Percentiles rank a stretch among this genome's conserved stretches.
Evolutionary conservation across 2,888 invertebrate genomes (phyloP).

Genomic region (Spilosoma lubricipeda): DNA sequence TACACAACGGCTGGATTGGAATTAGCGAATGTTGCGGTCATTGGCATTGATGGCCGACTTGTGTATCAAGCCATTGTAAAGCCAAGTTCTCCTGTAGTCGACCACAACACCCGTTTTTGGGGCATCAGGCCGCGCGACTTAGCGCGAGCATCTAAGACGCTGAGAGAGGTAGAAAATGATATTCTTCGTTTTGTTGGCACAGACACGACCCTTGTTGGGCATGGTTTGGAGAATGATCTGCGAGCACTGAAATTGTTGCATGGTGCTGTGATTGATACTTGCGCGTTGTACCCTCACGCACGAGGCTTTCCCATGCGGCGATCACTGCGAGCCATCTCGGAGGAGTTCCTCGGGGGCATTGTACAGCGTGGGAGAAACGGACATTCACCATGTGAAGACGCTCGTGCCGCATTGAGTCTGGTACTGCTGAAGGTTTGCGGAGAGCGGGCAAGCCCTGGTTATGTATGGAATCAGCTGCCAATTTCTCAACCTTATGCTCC

Average conservation of each 20-base stretch:
- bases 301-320: constrained; percentile 93
- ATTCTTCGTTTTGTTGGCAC: constrained; percentile 92
- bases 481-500: constrained; percentile 27
- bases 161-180: constrained; percentile 94
- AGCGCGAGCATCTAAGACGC: constrained; percentile 88
- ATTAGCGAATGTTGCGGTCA: constrained; percentile 94
- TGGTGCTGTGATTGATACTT: constrained; percentile 94
- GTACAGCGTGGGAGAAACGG: constrained; percentile 92
- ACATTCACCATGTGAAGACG: constrained; percentile 98
- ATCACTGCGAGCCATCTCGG: constrained; percentile 92
- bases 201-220: constrained; percentile 97
- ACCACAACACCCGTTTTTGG: constrained; percentile 98
- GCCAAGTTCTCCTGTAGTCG: constrained; percentile 93
- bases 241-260: constrained; percentile 94
- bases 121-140: constrained; percentile 91
- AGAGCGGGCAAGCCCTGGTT: constrained; percentile 66
- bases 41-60: constrained; percentile 90
- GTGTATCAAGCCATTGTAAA: constrained; percentile 95
- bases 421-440: constrained; percentile 91
- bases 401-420: constrained; percentile 94
- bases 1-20: constrained; percentile 95
- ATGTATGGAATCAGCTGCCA: no score
- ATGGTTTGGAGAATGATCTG: constrained; percentile 97
- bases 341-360: constrained; percentile 90
- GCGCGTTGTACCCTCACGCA: constrained; percentile 94